Evolutionary conservation across 2,888 invertebrate species (phyloP).

Genomic region (Myopa testacea): DNA sequence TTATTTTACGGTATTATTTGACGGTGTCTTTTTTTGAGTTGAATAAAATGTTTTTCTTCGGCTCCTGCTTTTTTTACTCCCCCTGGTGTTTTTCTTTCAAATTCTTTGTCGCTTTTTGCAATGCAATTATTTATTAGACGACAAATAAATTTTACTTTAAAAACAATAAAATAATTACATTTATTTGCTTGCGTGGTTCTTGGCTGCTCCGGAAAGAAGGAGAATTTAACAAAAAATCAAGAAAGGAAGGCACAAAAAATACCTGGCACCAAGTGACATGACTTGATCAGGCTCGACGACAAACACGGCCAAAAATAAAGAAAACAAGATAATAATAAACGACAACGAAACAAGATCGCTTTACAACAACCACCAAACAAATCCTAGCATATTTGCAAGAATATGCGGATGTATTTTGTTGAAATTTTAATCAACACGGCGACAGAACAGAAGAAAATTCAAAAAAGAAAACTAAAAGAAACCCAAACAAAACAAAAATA

Average conservation of each 20-base stretch:
- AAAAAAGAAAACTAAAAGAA: neutral
- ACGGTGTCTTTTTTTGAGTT: too few species aligned
- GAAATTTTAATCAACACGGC: conserved; percentile 25
- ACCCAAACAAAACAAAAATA: neutral
- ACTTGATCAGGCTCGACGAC: conserved; percentile 29
- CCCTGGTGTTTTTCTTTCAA: too few species aligned
- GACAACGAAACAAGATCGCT: neutral
- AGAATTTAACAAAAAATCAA: too few species aligned
- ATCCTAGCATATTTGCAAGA: conserved; percentile 25
- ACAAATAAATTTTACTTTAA: too few species aligned
- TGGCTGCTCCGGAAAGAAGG: too few species aligned
- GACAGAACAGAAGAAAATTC: neutral
- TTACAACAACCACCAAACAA: conserved; percentile 19
- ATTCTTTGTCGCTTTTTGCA: too few species aligned
- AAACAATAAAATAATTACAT: too few species aligned
- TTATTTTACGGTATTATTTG: too few species aligned
- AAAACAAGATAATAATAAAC: conserved; percentile 12
- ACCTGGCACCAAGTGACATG: conserved; percentile 32
- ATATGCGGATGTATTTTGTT: conserved; percentile 32
- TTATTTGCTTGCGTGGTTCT: too few species aligned
- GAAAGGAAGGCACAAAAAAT: conserved; percentile 6
- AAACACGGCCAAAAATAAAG: neutral
- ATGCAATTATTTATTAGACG: too few species aligned
- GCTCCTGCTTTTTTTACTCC: too few species aligned
- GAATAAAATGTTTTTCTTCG: too few species aligned